These are phyloP conservation scores for Chiloscyllium plagiosum DNA, from an alignment of 2,113 vertebrate species.

Conservation along the genomic window DNA sequence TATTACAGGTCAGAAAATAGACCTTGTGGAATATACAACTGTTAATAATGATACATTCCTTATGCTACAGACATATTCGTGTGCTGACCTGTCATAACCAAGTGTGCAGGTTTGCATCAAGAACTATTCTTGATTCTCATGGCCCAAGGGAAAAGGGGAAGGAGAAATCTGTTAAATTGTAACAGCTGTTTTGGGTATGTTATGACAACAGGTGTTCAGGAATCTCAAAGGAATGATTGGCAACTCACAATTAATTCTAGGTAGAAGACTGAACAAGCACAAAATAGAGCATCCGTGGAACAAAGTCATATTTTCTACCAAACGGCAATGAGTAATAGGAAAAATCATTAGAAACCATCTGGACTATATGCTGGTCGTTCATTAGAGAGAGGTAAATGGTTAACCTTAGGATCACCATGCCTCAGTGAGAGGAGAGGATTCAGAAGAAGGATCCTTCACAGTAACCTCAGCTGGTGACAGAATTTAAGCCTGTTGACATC, in stretches of 20 bases:
- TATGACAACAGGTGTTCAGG: background rate
- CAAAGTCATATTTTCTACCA: background rate
- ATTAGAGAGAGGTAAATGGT: too few species aligned
- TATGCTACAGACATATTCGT: background rate
- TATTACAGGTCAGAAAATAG: too few species aligned
- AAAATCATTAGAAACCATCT: too few species aligned
- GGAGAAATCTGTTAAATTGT: background rate
- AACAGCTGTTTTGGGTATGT: background rate
- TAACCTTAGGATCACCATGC: too few species aligned
- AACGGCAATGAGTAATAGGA: too few species aligned
- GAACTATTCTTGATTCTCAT: background rate
- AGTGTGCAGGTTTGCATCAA: background rate
- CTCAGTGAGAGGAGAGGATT: too few species aligned
- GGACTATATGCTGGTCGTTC: too few species aligned
- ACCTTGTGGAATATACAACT: background rate
- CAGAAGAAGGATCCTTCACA: too few species aligned
- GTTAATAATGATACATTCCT: background rate
- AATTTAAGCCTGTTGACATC: too few species aligned
- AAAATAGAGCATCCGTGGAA: background rate
- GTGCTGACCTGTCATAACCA: background rate
- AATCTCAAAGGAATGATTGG: background rate
- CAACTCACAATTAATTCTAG: background rate
- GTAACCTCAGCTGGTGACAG: too few species aligned
- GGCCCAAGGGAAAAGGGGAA: background rate
- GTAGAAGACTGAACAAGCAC: background rate